Evolutionary conservation across 2,797 vertebrate species (phyloP).

Genomic region (Urophycis tenuis): DNA sequence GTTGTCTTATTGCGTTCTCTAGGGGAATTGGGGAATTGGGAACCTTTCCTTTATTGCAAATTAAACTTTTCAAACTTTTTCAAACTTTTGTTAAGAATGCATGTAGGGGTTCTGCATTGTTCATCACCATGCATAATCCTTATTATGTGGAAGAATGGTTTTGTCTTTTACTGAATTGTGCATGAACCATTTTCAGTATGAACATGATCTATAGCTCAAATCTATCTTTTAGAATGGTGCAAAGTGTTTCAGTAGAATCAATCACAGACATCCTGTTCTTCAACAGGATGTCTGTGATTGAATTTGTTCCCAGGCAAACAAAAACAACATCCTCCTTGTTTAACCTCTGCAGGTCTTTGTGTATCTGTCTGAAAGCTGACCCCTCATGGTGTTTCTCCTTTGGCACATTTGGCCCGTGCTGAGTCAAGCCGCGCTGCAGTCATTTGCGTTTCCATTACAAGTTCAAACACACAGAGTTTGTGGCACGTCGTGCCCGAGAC

Average conservation of each 20-base stretch:
- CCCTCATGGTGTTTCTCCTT: not conserved
- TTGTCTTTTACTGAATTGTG: not conserved
- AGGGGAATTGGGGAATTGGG: not conserved
- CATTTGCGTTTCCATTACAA: no score
- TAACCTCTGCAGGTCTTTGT: conserved; percentile 19
- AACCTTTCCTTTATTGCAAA: no score
- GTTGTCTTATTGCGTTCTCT: no score
- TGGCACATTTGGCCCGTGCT: no score
- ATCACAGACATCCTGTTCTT: no score
- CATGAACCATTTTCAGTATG: not conserved
- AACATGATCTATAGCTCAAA: not conserved
- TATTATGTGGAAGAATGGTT: not conserved
- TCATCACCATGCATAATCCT: not conserved
- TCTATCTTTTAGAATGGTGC: not conserved
- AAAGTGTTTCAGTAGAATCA: not conserved
- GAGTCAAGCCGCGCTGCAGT: no score
- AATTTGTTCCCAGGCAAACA: conserved; percentile 44
- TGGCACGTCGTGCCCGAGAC: no score
- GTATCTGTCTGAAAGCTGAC: not conserved
- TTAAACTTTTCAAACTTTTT: not conserved
- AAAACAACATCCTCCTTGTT: conserved; percentile 45
- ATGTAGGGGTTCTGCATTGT: not conserved
- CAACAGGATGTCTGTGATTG: not conserved
- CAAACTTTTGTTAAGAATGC: not conserved
- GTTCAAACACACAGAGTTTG: no score